phyloP scores from a whole-genome alignment of 2,888 invertebrate species.

The Charanyca ferruginea region DNA sequence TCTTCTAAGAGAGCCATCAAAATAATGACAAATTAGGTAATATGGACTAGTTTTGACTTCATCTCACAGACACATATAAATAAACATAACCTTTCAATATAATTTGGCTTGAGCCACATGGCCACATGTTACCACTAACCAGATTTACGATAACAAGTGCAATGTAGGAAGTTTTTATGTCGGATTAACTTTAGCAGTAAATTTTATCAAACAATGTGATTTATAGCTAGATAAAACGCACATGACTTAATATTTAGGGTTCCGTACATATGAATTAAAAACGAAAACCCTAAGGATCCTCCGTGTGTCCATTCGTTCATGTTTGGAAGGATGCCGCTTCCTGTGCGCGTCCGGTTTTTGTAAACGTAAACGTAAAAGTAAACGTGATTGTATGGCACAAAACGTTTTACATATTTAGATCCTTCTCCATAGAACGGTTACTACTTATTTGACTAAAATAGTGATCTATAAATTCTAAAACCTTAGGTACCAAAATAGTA shows the following conservation, averaged over 20 bases:
- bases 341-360: no score
- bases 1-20: no score
- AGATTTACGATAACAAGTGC: constrained; percentile 23
- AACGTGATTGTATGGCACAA: not conserved
- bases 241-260: not conserved
- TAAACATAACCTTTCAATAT: not conserved
- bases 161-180: constrained; percentile 48
- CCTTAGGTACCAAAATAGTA: not conserved
- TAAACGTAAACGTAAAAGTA: no score
- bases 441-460: no score
- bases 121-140: constrained; percentile 3
- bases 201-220: constrained; percentile 21
- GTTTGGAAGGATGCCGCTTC: no score
- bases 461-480: not conserved
- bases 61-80: not conserved
- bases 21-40: no score
- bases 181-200: constrained; percentile 30
- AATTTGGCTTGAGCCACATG: not conserved
- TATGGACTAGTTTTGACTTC: constrained; percentile 8
- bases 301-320: no score
- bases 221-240: constrained; percentile 20
- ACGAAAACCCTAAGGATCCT: no score
- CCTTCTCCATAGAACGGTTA: not conserved
- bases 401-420: not conserved
- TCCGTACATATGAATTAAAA: no score